phyloP scores from a whole-genome alignment of 2,797 vertebrate species.

The Sebastes vulpes region DNA sequence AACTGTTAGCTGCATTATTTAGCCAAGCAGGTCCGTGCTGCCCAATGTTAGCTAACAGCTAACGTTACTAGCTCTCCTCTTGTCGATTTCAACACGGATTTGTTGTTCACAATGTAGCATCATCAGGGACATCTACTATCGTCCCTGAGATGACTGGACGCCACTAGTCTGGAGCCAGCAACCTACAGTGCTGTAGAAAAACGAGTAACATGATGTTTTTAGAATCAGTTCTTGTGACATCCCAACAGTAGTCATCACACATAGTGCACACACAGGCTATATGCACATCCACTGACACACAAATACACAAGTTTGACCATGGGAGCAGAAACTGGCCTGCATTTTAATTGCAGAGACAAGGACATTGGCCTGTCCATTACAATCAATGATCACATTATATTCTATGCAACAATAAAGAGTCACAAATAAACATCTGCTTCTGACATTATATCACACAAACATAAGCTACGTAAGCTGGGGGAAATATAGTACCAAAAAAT shows the following conservation, averaged over 20 bases:
- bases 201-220: not conserved
- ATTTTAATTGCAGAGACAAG: constrained; percentile 67
- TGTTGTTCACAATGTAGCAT: not conserved
- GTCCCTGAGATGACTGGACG: not conserved
- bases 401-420: constrained; percentile 57
- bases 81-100: too few relatives aligned
- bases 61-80: too few relatives aligned
- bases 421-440: constrained; percentile 67
- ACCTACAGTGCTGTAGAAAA: not conserved
- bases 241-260: not conserved
- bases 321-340: constrained; percentile 43
- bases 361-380: constrained; percentile 49
- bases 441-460: constrained; percentile 56
- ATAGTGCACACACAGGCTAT: not conserved
- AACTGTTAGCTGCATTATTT: not conserved
- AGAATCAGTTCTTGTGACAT: not conserved
- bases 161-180: not conserved
- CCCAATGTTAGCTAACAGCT: not conserved
- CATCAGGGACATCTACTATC: not conserved
- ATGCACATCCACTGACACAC: constrained; percentile 5
- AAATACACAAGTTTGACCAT: constrained; percentile 24
- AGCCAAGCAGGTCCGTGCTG: not conserved
- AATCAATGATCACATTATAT: constrained; percentile 67
- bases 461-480: constrained; percentile 30
- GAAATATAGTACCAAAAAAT: constrained; percentile 18